Evolutionary conservation across 2,797 vertebrate genomes (phyloP).

Genomic region (Thamnophis elegans): DNA sequence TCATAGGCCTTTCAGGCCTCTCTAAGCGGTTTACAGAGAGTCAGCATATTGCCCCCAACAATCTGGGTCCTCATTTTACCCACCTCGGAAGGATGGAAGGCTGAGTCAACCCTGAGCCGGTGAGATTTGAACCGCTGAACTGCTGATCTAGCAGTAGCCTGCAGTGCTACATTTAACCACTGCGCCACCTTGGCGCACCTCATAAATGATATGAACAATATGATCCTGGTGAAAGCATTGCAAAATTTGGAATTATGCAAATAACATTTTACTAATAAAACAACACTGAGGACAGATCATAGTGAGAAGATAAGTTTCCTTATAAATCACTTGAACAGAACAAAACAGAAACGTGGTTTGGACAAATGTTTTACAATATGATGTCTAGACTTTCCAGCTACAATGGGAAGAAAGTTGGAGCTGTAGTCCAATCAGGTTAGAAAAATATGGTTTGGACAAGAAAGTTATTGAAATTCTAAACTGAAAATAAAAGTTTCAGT

Average conservation of each 20-base stretch:
- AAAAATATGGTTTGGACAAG: neutral
- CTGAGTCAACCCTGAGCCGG: too few relatives aligned
- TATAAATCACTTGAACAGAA: neutral
- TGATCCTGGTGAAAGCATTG: conserved; percentile 20
- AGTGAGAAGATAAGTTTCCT: neutral
- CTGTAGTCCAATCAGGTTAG: neutral
- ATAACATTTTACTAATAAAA: conserved; percentile 34
- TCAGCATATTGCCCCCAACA: too few relatives aligned
- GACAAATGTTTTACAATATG: neutral
- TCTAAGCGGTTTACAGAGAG: too few relatives aligned
- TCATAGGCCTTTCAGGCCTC: too few relatives aligned
- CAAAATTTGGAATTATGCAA: conserved; percentile 26
- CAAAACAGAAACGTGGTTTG: neutral
- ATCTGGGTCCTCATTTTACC: too few relatives aligned
- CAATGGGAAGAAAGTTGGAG: neutral
- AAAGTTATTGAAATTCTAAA: neutral
- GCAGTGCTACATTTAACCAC: too few relatives aligned
- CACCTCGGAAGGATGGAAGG: too few relatives aligned
- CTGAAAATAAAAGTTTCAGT: neutral
- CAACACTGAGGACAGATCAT: conserved; percentile 33
- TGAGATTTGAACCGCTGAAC: too few relatives aligned
- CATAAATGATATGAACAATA: conserved; percentile 20
- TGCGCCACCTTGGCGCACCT: too few relatives aligned
- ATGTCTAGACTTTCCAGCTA: neutral
- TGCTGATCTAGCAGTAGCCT: too few relatives aligned